phyloP scores from a whole-genome alignment of 2,888 invertebrate genomes.

The Eupithecia tripunctaria region DNA sequence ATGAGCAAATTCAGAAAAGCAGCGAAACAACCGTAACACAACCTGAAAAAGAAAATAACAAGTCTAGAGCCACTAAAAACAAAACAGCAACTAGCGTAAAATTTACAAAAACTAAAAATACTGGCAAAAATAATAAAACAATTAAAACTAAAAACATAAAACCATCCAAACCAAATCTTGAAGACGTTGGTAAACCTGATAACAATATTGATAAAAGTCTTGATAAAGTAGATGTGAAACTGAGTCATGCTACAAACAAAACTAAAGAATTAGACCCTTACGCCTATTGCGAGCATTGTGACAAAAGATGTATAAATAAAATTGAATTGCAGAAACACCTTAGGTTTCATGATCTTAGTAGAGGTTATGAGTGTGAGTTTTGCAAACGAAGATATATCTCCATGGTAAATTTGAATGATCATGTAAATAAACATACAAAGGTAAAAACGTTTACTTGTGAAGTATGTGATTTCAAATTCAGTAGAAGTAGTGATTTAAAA shows the following conservation, averaged over 20 bases:
- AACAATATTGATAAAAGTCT: background rate
- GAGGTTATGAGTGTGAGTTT: constrained; percentile 27
- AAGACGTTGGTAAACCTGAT: background rate
- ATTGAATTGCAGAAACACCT: constrained; percentile 29
- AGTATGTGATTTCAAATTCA: background rate
- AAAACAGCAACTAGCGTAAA: background rate
- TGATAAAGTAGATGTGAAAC: constrained; percentile 1
- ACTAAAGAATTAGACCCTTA: constrained; percentile 15
- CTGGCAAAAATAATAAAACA: background rate
- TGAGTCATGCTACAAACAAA: background rate
- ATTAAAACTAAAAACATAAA: background rate
- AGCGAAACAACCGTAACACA: background rate
- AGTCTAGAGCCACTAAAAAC: background rate
- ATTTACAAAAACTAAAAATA: background rate
- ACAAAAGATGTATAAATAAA: constrained; percentile 23
- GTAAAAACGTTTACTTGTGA: constrained; percentile 12
- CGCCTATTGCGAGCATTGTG: constrained; percentile 28
- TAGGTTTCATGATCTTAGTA: constrained; percentile 26
- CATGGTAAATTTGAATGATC: background rate
- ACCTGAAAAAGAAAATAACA: background rate
- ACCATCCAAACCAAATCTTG: background rate
- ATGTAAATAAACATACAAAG: constrained; percentile 15
- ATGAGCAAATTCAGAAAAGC: background rate
- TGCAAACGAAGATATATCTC: constrained; percentile 23
- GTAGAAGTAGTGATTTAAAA: no score